phyloP scores from a whole-genome alignment of 2,797 vertebrate genomes.

The Erethizon dorsatum region DNA sequence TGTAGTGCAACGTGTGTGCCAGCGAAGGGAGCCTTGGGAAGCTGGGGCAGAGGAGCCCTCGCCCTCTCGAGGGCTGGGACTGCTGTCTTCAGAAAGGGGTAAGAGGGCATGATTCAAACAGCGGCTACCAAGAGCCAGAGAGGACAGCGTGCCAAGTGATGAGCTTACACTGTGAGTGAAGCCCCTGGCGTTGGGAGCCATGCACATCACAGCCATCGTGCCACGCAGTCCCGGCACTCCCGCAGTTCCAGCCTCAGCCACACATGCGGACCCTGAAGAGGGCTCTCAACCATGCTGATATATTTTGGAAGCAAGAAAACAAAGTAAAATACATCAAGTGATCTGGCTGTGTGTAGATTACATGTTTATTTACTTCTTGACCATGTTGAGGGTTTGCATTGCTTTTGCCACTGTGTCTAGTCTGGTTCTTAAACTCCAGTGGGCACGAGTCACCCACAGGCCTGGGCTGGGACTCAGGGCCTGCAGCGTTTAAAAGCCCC shows the following conservation, averaged over 20 bases:
- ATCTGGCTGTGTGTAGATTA: neutral
- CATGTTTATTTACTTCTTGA: neutral
- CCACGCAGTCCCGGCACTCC: accelerated
- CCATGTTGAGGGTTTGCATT: neutral
- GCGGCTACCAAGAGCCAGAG: neutral
- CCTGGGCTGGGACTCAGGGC: neutral
- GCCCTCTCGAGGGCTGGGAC: neutral
- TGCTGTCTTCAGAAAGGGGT: neutral
- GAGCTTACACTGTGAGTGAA: neutral
- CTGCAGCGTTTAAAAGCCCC: neutral
- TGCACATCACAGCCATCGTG: neutral
- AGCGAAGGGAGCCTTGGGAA: neutral
- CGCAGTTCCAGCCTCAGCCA: neutral
- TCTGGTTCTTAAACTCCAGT: neutral
- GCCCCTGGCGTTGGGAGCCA: accelerated
- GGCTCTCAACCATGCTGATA: neutral
- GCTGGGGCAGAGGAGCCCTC: neutral
- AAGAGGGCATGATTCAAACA: neutral
- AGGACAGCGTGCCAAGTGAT: neutral
- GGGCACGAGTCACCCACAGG: neutral
- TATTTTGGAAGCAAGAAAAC: neutral
- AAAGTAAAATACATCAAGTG: neutral
- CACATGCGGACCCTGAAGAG: neutral
- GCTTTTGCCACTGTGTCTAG: neutral
- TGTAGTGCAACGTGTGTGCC: neutral